phyloP scores from a whole-genome alignment of 2,888 invertebrate genomes.

The Caenorhabditis sp. region DNA sequence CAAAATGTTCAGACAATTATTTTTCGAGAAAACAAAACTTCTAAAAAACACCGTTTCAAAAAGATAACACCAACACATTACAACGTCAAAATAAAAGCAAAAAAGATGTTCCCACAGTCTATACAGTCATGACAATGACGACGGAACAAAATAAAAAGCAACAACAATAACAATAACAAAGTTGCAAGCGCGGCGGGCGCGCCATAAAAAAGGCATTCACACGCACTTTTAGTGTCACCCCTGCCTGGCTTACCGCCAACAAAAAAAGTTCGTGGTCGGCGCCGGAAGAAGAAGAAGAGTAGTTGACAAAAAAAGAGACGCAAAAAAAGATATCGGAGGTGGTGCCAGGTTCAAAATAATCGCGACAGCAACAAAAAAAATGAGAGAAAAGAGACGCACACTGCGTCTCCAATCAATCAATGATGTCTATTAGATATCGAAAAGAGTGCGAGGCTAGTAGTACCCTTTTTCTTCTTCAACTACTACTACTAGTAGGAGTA shows the following conservation, averaged over 20 bases:
- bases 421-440: constrained; percentile 1
- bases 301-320: background rate
- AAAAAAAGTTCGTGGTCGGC: background rate
- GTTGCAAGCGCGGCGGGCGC: background rate
- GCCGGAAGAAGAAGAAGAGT: background rate
- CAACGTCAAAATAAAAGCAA: background rate
- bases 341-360: background rate
- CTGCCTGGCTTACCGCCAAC: background rate
- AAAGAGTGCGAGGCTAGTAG: background rate
- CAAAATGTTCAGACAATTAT: too few relatives aligned
- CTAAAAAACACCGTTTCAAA: background rate
- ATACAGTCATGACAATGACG: background rate
- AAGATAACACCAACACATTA: background rate
- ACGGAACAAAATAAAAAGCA: background rate
- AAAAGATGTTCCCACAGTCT: background rate
- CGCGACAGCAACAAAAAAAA: background rate
- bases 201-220: background rate
- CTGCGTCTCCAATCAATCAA: constrained; percentile 1
- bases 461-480: background rate
- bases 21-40: too few relatives aligned
- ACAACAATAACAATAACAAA: background rate
- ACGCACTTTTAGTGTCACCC: background rate
- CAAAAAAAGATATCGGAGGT: background rate
- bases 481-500: background rate
- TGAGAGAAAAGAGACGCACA: background rate